Base-by-base conservation (phyloP, 2,113 vertebrate genomes). In the Lagopus muta region DNA sequence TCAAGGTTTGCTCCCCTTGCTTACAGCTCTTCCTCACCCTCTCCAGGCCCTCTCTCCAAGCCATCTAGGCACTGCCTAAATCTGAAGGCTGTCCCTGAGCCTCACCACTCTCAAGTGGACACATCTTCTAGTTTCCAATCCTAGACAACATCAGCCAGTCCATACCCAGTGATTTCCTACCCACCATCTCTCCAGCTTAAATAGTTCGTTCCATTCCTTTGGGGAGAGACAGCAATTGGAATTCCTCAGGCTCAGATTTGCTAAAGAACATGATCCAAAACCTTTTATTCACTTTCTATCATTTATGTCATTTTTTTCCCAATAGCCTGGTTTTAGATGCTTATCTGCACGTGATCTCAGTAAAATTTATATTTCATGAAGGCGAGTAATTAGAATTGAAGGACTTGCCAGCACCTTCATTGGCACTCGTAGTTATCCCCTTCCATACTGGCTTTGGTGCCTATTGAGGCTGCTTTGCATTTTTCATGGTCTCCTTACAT, bases 71-170 rank as follows among this genome's bases (percentile, higher is more conserved):
- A 10, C 57, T 90, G 19, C 13, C 27, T 58, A 64, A 69, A 2
- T 40, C 40, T 62, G 78, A 88, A 88, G 54, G 54, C 43, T 64
- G 11, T 18, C 43, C 20, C 54, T 58, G 24, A 76, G n/a, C 43
- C 60, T 83, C 0, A 0, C 25, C 74, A 50, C 28, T 72, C 55
- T 67, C 42, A 48, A 18, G 38, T 0, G 0, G 47, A 86, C 36
- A 9, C 11, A 73, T 75, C 32, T 30, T 69, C n/a, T 47, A 12
- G n/a, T 75, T 90, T 75, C 66, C 73, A 89, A 32, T 27, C 40
- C 80, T 22, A 69, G 34, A 13, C 71, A 55, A 38, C 3, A 71
- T 20, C 11, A 32, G 28, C 34, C 38, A 40, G 38, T 60, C 50
- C 47, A 60, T 58, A 78, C 8, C 13, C 25, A 4, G 61, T 60